Evolutionary conservation across 1,140 invertebrate genomes (phyloP).

Genomic region (Leptinotarsa undecemlineata): DNA sequence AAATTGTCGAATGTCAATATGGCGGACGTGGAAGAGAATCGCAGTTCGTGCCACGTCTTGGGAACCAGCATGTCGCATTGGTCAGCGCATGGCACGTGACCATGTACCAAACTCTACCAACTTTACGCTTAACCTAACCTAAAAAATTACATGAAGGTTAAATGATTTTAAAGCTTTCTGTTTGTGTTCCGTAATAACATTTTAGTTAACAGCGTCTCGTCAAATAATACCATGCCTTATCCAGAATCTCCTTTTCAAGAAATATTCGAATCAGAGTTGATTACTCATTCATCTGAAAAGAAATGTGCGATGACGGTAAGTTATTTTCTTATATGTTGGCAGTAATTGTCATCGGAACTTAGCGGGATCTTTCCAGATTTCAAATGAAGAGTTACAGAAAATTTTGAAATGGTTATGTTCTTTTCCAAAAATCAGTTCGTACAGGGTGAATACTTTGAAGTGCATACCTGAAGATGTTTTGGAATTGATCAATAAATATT

Average conservation of each 20-base stretch:
- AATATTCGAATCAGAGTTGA: slow-evolving; percentile 35
- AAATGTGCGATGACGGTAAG: slow-evolving; percentile 30
- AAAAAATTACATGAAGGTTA: too few relatives aligned
- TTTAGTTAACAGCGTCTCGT: too few relatives aligned
- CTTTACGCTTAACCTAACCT: slow-evolving; percentile 1
- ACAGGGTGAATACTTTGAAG: slow-evolving; percentile 62
- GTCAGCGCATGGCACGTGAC: slow-evolving; percentile 54
- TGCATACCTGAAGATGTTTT: slow-evolving; percentile 36
- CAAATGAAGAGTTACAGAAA: slow-evolving; percentile 47
- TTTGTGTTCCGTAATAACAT: too few relatives aligned
- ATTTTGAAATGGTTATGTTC: slow-evolving; percentile 62
- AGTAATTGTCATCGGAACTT: slow-evolving; percentile 19
- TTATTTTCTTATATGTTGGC: slow-evolving; percentile 25
- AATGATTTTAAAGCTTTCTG: too few relatives aligned
- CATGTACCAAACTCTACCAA: slow-evolving; percentile 33
- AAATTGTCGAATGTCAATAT: slow-evolving; percentile 77
- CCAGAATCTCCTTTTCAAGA: slow-evolving; percentile 46
- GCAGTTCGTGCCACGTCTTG: slow-evolving; percentile 77
- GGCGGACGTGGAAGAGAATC: slow-evolving; percentile 74
- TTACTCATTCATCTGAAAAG: slow-evolving; percentile 31
- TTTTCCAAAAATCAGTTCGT: slow-evolving; percentile 64
- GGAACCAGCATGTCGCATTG: slow-evolving; percentile 53
- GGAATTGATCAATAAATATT: slow-evolving; percentile 25
- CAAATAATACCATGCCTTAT: slow-evolving; percentile 42
- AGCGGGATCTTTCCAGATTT: slow-evolving; percentile 41